Base-by-base conservation (phyloP, 1,140 invertebrate genomes). In the Macrobrachium nipponense region DNA sequence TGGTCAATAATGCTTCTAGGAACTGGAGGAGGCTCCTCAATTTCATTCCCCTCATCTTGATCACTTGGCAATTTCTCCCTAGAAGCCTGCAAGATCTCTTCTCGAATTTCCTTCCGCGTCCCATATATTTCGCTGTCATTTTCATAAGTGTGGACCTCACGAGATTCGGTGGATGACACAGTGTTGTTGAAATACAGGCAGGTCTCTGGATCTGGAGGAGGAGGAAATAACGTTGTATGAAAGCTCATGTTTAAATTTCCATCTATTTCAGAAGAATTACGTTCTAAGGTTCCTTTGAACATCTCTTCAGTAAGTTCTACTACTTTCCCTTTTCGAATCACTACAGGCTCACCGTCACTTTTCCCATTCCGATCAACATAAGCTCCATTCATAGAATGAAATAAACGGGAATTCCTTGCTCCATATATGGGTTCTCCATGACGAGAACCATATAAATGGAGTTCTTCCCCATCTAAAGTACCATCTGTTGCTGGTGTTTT, bases 341-440 rank as follows among this genome's bases (percentile, higher is more conserved):
- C 73, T n/a, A 89, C 76, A 15, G 87, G 86, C 8, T 73, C 62
- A 11, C 75, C 82, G 15, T 64, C 73, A 14, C 75, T 77, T 23
- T 18, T 68, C 12, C 44, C 62, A 12, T 85, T 79, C 27, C 86
- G 75, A n/a, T 64, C 77, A n/a, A 89, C 87, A 75, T 84, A 89
- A 17, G 87, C 89, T 6, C 89, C 89, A 73, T 88, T 82, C 89
- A 88, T 88, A 51, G 84, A 86, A 70, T 89, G 85, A 64, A 90
- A 88, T 14, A 90, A 81, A 17, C 86, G 78, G 4, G 89, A 86
- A 75, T 89, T 89, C 18, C 81, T 73, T 2, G 85, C 88, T 18
- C 89, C 89, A 76, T 89, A 89, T 64, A 90, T 83, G 20, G 89
- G 82, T 68, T 90, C 89, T 5, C 88, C 89, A 62, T 89, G 80